These are phyloP conservation scores for Solenodon paradoxus DNA, from an alignment of 2,113 vertebrate genomes.

Conservation along the genomic window DNA sequence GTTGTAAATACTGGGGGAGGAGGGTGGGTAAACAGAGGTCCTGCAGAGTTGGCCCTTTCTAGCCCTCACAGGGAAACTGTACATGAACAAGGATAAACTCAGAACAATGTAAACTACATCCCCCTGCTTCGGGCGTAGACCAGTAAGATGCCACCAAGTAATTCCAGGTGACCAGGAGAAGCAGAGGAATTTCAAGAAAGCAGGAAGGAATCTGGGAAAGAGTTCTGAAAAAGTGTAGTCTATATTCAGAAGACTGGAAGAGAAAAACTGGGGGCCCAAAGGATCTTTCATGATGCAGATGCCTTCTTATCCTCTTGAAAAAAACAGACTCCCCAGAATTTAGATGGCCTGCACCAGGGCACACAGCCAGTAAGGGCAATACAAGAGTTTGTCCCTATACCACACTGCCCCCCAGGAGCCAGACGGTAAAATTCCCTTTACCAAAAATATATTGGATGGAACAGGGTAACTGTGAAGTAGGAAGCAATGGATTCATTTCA, in stretches of 20 bases:
- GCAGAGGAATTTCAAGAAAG: neutral
- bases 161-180: neutral
- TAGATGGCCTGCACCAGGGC: constrained; percentile 20
- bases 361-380: neutral
- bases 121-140: neutral
- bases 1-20: neutral
- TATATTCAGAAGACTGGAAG: neutral
- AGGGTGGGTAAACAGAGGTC: neutral
- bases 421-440: constrained; percentile 19
- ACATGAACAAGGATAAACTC: too few relatives aligned
- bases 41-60: neutral
- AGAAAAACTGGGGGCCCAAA: neutral
- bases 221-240: neutral
- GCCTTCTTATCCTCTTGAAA: neutral
- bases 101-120: neutral
- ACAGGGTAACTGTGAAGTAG: neutral
- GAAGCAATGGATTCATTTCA: neutral
- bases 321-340: neutral
- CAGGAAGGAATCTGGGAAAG: neutral
- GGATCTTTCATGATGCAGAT: neutral
- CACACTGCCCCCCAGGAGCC: neutral
- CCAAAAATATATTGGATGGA: constrained; percentile 15
- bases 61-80: neutral
- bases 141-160: too few relatives aligned
- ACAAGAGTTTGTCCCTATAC: neutral